phyloP scores from a whole-genome alignment of 2,888 invertebrate species.

The Drosophila antonietae region DNA sequence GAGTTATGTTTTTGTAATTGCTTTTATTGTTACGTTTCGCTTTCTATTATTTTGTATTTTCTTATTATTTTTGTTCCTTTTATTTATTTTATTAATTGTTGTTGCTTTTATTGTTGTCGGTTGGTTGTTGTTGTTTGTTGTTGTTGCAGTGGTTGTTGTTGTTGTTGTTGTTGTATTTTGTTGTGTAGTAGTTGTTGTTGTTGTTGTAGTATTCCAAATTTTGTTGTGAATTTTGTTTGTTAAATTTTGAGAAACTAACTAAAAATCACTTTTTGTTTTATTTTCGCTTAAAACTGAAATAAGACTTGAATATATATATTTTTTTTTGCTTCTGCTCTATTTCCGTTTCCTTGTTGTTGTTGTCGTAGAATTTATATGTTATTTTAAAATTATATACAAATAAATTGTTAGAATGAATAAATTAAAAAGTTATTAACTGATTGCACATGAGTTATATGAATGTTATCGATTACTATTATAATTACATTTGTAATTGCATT shows the following conservation, averaged over 20 bases:
- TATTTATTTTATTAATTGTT: constrained; percentile 58
- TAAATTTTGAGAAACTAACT: constrained; percentile 84
- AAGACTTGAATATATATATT: constrained; percentile 58
- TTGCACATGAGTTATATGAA: constrained; percentile 72
- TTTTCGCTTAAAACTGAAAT: constrained; percentile 79
- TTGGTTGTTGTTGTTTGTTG: constrained; percentile 47
- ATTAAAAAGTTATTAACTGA: constrained; percentile 68
- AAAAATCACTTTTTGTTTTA: constrained; percentile 80
- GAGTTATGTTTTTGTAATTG: constrained; percentile 35
- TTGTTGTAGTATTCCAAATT: constrained; percentile 82
- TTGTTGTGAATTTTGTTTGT: constrained; percentile 84
- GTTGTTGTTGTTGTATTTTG: constrained; percentile 35
- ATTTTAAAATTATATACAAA: constrained; percentile 64
- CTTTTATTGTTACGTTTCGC: constrained; percentile 69
- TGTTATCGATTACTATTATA: constrained; percentile 49
- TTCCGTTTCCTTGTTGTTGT: constrained; percentile 44
- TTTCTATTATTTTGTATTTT: constrained; percentile 46
- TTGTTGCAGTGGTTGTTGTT: constrained; percentile 51
- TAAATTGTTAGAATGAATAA: constrained; percentile 59
- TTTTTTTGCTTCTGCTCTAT: constrained; percentile 46
- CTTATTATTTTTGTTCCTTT: constrained; percentile 2
- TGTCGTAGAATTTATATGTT: constrained; percentile 59
- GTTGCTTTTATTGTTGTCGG: constrained; percentile 59
- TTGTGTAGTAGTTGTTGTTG: constrained; percentile 58
- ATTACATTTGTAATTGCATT: constrained; percentile 55